Base-by-base conservation (phyloP, 2,113 vertebrate species). In the Rallus limicola region DNA sequence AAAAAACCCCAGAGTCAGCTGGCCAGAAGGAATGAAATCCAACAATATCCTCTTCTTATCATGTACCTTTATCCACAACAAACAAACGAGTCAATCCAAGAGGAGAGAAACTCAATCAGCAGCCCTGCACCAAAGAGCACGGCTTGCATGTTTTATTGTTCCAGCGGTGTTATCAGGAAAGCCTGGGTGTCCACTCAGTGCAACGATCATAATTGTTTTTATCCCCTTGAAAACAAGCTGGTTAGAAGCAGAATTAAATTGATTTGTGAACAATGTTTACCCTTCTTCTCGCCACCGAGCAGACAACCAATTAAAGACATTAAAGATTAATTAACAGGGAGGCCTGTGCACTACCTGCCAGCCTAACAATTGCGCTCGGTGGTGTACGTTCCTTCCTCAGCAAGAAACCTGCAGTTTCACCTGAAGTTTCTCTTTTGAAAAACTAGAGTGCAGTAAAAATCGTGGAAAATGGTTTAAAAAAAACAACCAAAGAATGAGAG, bases 261-360 rank as follows among this genome's bases (percentile, higher is more conserved):
- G 97, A 98, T 98, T 98, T 96, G 93, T 95, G 94, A 98, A 91
- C 87, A 92, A 56, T 93, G 90, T 98, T 98, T 98, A 96, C 69
- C 78, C 52, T 83, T 97, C 97, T 95, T 79, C 97, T 97, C 14
- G 15, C 97, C 92, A 95, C 81, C 95, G 78, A 94, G 93, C 95
- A 97, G 93, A 88, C 96, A 97, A 88, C 86, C 97, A 97, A 98
- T 98, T 97, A 98, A 98, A 95, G 92, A 88, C 95, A 98, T 98
- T 97, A 98, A 97, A 98, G 96, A 97, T 98, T 98, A 96, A 98
- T 98, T 97, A 97, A 93, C 3, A 9, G 56, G 62, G 75, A 96
- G 82, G 77, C 36, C 60, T 38, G 16, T 28, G 53, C 29, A 4
- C 42, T 83, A 96, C 95, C 95, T 97, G 90, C 79, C 91, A 90